Conservation (phyloP, 1,140 invertebrate species). For the Atta cephalotes region DNA sequence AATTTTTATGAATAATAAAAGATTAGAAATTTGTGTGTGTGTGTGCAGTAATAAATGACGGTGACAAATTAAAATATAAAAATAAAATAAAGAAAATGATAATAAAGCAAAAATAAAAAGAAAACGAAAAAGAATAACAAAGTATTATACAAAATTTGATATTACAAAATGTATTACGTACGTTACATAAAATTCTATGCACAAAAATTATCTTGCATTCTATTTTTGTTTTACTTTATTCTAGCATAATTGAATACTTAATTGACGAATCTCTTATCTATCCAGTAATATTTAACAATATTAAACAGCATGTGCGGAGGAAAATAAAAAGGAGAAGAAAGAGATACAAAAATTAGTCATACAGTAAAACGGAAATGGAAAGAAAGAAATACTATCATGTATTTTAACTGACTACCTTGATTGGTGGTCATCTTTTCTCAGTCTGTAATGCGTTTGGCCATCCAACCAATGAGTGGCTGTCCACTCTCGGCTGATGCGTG, state of each 20-base stretch:
- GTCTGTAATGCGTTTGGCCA: conserved; percentile 66
- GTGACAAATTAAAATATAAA: neutral
- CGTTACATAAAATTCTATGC: neutral
- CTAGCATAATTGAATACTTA: neutral
- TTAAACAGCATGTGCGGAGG: neutral
- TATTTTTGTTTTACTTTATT: neutral
- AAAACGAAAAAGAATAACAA: neutral
- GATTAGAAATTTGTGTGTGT: neutral
- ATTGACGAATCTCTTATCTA: neutral
- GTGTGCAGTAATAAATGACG: neutral
- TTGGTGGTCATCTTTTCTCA: conserved; percentile 65
- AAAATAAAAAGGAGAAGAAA: conserved; percentile 10
- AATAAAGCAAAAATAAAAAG: neutral
- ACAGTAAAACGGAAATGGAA: neutral
- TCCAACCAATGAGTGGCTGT: conserved; percentile 70
- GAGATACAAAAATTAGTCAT: neutral
- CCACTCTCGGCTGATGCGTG: conserved; percentile 35
- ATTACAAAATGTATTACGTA: neutral
- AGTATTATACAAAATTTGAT: neutral
- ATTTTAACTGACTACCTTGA: conserved; percentile 50
- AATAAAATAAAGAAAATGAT: neutral
- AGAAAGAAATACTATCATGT: conserved; percentile 42
- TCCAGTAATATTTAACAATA: neutral
- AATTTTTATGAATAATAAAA: conserved; percentile 3
- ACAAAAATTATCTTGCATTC: neutral